These are phyloP conservation scores for Neogale vison DNA, from an alignment of 2,113 vertebrate species.

Conservation along the genomic window DNA sequence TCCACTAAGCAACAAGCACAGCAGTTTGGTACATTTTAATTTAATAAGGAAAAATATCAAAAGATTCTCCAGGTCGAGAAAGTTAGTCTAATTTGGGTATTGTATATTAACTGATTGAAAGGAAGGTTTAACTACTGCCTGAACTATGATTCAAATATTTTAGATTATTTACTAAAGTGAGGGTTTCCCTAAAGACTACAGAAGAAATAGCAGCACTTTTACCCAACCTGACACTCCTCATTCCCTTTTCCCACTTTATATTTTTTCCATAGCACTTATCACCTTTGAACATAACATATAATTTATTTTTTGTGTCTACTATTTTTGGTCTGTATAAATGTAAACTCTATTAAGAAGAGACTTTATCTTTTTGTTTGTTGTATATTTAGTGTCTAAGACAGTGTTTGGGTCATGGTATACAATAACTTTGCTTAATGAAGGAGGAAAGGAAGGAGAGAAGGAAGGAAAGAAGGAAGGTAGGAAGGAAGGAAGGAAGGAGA, in stretches of 20 bases:
- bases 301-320: background rate
- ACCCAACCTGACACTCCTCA: background rate
- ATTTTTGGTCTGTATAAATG: background rate
- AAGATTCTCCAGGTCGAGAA: constrained; percentile 70
- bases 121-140: constrained; percentile 67
- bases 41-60: constrained; percentile 69
- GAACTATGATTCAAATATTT: constrained; percentile 69
- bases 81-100: constrained; percentile 70
- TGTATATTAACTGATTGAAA: constrained; percentile 59
- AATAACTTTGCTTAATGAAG: background rate
- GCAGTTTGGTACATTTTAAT: constrained; percentile 68
- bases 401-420: background rate
- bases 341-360: background rate
- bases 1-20: constrained; percentile 62
- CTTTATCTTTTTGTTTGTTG: background rate
- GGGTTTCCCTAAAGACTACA: background rate
- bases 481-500: background rate
- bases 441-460: background rate
- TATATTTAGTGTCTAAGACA: background rate
- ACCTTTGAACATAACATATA: background rate
- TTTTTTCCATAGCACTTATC: constrained; percentile 35
- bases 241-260: background rate
- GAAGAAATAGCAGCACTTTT: background rate
- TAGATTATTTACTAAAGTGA: background rate
- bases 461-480: background rate